Percentiles rank a stretch among this genome's conserved stretches.
These are phyloP conservation scores for Actinia tenebrosa DNA, from an alignment of 64 coral and sea anemone species.

Conservation along the genomic window DNA sequence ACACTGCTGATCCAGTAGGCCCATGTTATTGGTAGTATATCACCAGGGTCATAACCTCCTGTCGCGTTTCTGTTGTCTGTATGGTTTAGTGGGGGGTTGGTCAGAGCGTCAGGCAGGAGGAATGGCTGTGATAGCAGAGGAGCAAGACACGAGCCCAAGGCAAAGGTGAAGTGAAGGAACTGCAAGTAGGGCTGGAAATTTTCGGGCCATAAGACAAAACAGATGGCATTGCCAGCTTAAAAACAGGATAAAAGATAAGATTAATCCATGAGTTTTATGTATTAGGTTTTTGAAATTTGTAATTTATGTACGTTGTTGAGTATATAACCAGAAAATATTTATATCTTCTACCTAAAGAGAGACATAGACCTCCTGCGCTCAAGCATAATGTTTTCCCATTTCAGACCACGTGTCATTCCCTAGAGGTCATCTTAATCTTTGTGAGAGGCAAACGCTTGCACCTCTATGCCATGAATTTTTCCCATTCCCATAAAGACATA, in stretches of 20 bases:
- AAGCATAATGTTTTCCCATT: no score
- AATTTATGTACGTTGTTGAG: no score
- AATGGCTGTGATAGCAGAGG: slow-evolving; percentile 74
- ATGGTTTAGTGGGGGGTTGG: neutral
- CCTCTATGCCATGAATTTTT: no score
- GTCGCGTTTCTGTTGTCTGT: neutral
- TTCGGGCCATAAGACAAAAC: slow-evolving; percentile 63
- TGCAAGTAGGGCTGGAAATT: slow-evolving; percentile 82
- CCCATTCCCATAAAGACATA: no score
- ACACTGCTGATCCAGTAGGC: slow-evolving; percentile 64
- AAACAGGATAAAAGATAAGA: neutral
- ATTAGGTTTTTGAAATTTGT: no score
- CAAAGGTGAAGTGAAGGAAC: slow-evolving; percentile 78
- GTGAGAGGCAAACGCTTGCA: no score
- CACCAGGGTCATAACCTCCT: neutral
- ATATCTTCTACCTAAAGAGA: no score
- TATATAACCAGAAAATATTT: no score
- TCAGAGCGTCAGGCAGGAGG: slow-evolving; percentile 34
- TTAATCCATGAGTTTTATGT: no score
- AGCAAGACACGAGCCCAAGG: slow-evolving; percentile 60
- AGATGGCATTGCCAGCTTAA: slow-evolving; percentile 80
- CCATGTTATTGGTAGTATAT: slow-evolving; percentile 44
- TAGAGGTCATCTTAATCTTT: no score
- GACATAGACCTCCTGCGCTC: no score
- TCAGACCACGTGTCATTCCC: no score